Evolutionary conservation across 2,113 vertebrate species (phyloP).

Genomic region (Vulpes ferrilata): DNA sequence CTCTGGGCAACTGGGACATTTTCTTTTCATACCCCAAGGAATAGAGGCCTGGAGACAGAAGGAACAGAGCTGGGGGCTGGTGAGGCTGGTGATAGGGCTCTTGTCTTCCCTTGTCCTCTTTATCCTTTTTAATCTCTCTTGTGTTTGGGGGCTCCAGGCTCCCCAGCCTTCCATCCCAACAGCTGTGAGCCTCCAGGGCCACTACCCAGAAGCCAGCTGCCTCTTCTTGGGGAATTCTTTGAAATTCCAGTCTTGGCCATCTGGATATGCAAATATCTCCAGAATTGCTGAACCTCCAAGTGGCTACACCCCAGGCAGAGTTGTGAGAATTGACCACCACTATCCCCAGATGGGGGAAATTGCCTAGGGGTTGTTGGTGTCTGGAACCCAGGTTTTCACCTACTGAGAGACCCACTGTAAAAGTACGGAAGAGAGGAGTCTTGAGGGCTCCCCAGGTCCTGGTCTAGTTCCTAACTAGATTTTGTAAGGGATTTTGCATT

Average conservation of each 20-base stretch:
- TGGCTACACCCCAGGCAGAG: slow-evolving; percentile 73
- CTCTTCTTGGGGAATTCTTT: slow-evolving; percentile 83
- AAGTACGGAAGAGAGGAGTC: neutral
- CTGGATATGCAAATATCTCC: slow-evolving; percentile 86
- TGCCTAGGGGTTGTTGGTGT: neutral
- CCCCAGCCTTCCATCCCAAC: slow-evolving; percentile 46
- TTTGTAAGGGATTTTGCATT: neutral
- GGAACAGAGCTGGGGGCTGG: neutral
- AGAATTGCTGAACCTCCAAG: slow-evolving; percentile 69
- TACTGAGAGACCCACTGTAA: neutral
- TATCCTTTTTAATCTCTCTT: neutral
- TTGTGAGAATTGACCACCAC: slow-evolving; percentile 55
- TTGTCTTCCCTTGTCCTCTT: neutral
- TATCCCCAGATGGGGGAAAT: slow-evolving; percentile 27
- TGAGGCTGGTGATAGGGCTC: neutral
- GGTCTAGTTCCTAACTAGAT: slow-evolving; percentile 1
- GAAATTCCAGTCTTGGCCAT: slow-evolving; percentile 87
- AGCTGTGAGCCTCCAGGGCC: slow-evolving; percentile 72
- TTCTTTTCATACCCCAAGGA: neutral
- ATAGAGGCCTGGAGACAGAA: neutral
- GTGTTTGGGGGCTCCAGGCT: neutral
- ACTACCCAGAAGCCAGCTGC: slow-evolving; percentile 83
- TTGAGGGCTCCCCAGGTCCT: neutral
- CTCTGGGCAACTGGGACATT: neutral
- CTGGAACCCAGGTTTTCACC: neutral